These are phyloP conservation scores for Larimichthys polyactis DNA, from an alignment of 2,113 vertebrate species.

Conservation along the genomic window DNA sequence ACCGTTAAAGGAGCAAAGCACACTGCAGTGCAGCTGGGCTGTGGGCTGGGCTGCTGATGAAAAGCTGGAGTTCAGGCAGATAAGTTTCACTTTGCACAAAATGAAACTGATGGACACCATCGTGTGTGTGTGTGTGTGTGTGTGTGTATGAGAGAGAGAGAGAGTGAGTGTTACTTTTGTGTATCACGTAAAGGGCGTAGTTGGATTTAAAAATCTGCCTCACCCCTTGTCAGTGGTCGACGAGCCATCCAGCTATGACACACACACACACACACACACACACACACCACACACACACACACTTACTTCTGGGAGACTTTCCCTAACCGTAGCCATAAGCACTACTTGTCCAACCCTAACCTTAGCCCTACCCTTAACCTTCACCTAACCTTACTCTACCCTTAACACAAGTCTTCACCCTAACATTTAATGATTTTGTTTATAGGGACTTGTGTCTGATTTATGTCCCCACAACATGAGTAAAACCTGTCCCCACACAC, in stretches of 20 bases:
- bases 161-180: neutral
- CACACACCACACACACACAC: no score
- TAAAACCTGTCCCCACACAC: no score
- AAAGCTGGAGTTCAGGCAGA: neutral
- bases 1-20: neutral
- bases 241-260: neutral
- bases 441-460: no score
- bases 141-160: no score
- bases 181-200: neutral
- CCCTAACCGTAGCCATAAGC: no score
- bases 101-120: slow-evolving; percentile 37
- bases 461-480: no score
- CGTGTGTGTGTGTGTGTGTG: slow-evolving; percentile 10
- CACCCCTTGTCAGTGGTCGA: neutral
- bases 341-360: no score
- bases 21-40: neutral
- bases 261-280: neutral
- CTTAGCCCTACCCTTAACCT: no score
- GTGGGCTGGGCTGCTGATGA: neutral
- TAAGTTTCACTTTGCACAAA: slow-evolving; percentile 54
- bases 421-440: no score
- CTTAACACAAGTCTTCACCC: no score
- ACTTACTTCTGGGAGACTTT: no score
- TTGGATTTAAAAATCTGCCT: neutral
- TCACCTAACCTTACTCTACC: no score